phyloP scores from a whole-genome alignment of 2,113 vertebrate genomes.

The Corynorhinus townsendii region DNA sequence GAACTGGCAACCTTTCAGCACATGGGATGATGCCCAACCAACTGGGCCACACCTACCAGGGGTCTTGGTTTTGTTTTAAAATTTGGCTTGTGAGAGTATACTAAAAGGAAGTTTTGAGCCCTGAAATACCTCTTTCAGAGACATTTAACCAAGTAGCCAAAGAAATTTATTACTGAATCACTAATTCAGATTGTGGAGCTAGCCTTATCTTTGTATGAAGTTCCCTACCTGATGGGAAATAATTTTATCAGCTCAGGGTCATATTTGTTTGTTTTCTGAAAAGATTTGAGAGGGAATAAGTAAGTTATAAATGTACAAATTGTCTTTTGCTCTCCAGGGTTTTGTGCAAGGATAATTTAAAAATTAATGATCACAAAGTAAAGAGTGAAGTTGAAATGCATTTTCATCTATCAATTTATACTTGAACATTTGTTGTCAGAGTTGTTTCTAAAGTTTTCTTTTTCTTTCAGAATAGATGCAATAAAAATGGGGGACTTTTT shows the following conservation, averaged over 20 bases:
- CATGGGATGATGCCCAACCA: too few species aligned
- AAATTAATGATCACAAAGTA: not conserved
- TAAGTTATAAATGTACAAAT: not conserved
- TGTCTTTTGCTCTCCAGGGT: not conserved
- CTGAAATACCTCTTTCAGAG: not conserved
- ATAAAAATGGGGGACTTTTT: not conserved
- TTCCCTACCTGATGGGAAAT: not conserved
- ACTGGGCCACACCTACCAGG: too few species aligned
- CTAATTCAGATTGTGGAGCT: not conserved
- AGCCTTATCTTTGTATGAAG: not conserved
- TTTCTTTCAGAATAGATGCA: not conserved
- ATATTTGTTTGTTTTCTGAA: not conserved
- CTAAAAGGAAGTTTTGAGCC: not conserved
- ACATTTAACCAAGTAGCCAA: not conserved
- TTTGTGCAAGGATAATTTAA: conserved; percentile 7
- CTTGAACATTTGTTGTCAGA: not conserved
- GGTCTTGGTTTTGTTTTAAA: not conserved
- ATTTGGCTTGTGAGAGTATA: not conserved
- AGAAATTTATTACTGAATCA: not conserved
- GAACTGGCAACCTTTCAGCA: too few species aligned
- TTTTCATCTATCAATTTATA: conserved; percentile 10
- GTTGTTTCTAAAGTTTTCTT: not conserved
- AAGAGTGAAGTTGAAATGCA: not conserved
- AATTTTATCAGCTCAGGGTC: not conserved
- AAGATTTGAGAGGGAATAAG: not conserved